phyloP scores from a whole-genome alignment of 2,888 invertebrate species.

The Apamea sordens region DNA sequence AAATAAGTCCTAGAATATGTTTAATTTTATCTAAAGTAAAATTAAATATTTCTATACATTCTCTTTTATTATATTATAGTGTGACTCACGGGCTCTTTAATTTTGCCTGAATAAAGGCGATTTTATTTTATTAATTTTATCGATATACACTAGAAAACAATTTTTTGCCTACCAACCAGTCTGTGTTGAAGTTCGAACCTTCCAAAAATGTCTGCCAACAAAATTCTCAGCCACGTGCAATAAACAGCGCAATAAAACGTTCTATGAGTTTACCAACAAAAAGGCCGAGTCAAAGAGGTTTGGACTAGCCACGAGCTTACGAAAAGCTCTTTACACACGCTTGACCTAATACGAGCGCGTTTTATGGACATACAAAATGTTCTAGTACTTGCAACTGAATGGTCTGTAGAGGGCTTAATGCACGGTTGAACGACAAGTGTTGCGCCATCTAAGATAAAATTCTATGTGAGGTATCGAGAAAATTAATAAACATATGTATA shows the following conservation, averaged over 20 bases:
- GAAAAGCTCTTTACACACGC: slow-evolving; percentile 55
- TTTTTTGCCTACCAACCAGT: neutral
- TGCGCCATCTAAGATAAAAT: slow-evolving; percentile 37
- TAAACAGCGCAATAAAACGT: slow-evolving; percentile 37
- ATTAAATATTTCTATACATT: neutral
- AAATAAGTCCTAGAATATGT: neutral
- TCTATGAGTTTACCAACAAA: slow-evolving; percentile 40
- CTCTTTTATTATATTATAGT: neutral
- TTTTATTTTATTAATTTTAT: neutral
- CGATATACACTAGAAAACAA: neutral
- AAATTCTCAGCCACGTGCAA: slow-evolving; percentile 4
- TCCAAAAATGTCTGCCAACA: slow-evolving; percentile 16
- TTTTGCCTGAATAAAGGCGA: neutral
- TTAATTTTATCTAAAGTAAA: no score
- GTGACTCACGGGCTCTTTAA: no score
- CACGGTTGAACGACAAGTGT: slow-evolving; percentile 38
- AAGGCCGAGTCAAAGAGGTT: slow-evolving; percentile 31
- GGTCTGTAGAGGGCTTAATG: slow-evolving; percentile 52
- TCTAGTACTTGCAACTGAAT: slow-evolving; percentile 46
- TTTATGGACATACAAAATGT: slow-evolving; percentile 57
- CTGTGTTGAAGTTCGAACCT: neutral
- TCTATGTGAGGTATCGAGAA: slow-evolving; percentile 26
- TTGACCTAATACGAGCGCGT: slow-evolving; percentile 58
- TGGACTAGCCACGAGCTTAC: slow-evolving; percentile 36
- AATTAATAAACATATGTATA: slow-evolving; percentile 17